Evolutionary conservation across 2,113 vertebrate species (phyloP).

Genomic region (Scomber japonicus): DNA sequence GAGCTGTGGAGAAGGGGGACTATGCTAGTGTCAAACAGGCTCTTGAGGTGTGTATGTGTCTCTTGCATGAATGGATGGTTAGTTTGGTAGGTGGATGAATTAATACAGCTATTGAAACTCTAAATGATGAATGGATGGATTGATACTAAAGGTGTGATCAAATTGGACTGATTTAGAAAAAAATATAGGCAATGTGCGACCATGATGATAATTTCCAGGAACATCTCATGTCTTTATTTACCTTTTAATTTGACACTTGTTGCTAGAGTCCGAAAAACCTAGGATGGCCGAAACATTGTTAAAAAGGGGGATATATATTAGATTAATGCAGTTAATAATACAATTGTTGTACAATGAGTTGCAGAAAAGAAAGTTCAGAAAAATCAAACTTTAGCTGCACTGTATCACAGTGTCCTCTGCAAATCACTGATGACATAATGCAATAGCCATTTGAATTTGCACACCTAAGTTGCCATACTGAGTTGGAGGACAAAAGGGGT

Average conservation of each 20-base stretch:
- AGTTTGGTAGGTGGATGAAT: conserved; percentile 21
- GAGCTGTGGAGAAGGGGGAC: conserved; percentile 96
- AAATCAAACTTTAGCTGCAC: neutral
- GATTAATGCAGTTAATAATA: neutral
- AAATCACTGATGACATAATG: neutral
- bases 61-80: neutral
- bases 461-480: neutral
- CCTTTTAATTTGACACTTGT: no score
- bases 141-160: conserved; percentile 12
- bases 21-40: conserved; percentile 96
- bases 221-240: conserved; percentile 29
- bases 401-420: neutral
- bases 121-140: conserved; percentile 11
- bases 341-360: neutral
- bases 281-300: neutral
- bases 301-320: neutral
- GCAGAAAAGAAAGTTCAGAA: neutral
- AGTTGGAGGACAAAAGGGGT: neutral
- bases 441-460: neutral
- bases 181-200: conserved; percentile 5
- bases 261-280: neutral
- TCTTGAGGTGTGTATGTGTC: conserved; percentile 82
- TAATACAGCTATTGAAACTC: conserved; percentile 3
- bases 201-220: conserved; percentile 20
- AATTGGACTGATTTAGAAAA: conserved; percentile 30